Base-by-base conservation (phyloP, 2,113 vertebrate species). In the Connochaetes taurinus region DNA sequence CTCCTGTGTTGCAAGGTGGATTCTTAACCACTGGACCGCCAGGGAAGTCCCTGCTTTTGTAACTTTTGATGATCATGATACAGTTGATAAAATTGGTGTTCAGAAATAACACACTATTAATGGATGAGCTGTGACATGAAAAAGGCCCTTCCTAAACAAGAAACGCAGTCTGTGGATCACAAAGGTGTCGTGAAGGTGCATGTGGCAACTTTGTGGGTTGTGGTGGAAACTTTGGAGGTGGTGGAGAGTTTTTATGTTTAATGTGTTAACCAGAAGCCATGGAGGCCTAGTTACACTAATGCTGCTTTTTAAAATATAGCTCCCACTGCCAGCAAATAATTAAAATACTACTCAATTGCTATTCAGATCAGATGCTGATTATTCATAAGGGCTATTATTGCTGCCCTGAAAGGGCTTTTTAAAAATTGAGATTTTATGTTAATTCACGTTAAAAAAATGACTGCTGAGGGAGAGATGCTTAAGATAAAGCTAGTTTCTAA, bases 91-190 rank as follows among this genome's bases (percentile, higher is more conserved):
- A 52, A 67, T 1, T 40, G 21, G 14, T 55, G 99, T 99, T 98
- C 99, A 99, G 98, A 99, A 99, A 99, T 99, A 99, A 83, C 99
- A 99, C 98, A 99, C 99, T 96, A 99, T 99, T 98, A 99, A 99
- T 98, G 99, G 99, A 74, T 99, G 98, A 99, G 99, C 97, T 99
- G 99, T 98, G 99, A 99, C 99, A 99, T 98, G 99, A 99, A 99
- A 98, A 99, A 99, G 98, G 99, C 99, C 0, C 99, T 99, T 94
- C 99, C 99, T 25, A 99, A 99, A 98, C 99, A 99, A 99, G 99
- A 99, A 99, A 99, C 99, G 99, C 99, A 99, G 93, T 98, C 99
- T 14, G 99, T 99, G 62, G 99, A 90, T 99, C 98, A 92, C 99
- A 99, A 95, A 99, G 99, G 98, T 99, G 99, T 99, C 98, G 98